Conservation (phyloP, 1,140 invertebrate species). For the Trichonephila inaurata region DNA sequence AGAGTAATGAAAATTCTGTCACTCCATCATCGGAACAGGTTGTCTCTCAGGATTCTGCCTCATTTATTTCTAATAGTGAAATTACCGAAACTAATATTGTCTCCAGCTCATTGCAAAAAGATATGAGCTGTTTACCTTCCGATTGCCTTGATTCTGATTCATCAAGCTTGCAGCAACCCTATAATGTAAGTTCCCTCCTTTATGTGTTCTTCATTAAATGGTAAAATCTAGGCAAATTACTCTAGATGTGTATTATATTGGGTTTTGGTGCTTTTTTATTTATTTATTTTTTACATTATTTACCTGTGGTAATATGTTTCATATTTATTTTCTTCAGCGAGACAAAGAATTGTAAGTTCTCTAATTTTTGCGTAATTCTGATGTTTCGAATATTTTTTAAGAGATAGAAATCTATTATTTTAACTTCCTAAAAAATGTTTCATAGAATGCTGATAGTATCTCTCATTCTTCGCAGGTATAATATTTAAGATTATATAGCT, state of each 20-base stretch:
- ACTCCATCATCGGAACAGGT: background rate
- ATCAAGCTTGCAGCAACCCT: slow-evolving; percentile 67
- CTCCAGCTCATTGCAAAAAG: slow-evolving; percentile 54
- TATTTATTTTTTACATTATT: background rate
- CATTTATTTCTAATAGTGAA: slow-evolving; percentile 48
- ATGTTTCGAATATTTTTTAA: no score
- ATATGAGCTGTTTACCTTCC: slow-evolving; percentile 52
- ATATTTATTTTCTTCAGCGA: background rate
- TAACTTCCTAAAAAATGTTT: no score
- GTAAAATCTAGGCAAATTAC: background rate
- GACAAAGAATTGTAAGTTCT: no score
- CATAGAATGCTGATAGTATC: no score
- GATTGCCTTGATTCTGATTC: slow-evolving; percentile 73
- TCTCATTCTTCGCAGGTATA: no score
- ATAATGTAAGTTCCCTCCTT: slow-evolving; percentile 69
- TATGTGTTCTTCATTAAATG: slow-evolving; percentile 15
- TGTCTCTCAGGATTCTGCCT: slow-evolving; percentile 26
- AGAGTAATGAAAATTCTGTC: slow-evolving; percentile 10
- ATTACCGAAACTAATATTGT: slow-evolving; percentile 54
- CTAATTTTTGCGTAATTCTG: no score
- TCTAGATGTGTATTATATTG: background rate
- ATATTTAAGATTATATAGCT: no score
- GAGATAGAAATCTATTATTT: no score
- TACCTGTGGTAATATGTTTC: background rate
- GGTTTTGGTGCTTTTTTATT: background rate